Evolutionary conservation across 2,888 invertebrate species (phyloP).

Genomic region (Cyclophora albipunctata): DNA sequence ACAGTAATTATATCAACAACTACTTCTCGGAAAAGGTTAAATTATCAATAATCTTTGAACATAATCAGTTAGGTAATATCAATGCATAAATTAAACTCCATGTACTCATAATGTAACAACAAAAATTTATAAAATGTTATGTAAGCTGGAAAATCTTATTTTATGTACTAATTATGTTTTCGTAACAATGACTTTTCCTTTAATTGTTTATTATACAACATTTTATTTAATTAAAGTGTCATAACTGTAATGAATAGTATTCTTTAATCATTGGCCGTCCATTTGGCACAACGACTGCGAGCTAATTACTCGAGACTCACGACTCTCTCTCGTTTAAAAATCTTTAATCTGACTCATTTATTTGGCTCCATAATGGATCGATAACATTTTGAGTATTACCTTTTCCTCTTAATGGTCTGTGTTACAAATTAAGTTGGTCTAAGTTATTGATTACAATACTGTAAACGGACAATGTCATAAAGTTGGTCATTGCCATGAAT

Average conservation of each 20-base stretch:
- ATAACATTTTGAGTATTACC: constrained; percentile 58
- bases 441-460: no score
- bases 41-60: no score
- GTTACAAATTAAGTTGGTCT: neutral
- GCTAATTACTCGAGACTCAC: constrained; percentile 70
- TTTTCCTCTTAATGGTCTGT: constrained; percentile 25
- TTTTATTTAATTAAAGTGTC: neutral
- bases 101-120: no score
- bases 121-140: no score
- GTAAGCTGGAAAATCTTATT: no score
- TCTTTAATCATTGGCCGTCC: constrained; percentile 31
- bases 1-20: no score
- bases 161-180: no score
- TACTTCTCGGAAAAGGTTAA: no score
- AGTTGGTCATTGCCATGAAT: neutral
- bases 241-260: constrained; percentile 23
- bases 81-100: no score
- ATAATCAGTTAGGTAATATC: no score
- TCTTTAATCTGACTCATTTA: constrained; percentile 68
- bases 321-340: constrained; percentile 65
- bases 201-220: neutral
- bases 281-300: constrained; percentile 45
- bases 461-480: no score
- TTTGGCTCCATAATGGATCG: constrained; percentile 65
- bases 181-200: no score